phyloP scores from a whole-genome alignment of 1,140 invertebrate genomes.

The Latrodectus geometricus region DNA sequence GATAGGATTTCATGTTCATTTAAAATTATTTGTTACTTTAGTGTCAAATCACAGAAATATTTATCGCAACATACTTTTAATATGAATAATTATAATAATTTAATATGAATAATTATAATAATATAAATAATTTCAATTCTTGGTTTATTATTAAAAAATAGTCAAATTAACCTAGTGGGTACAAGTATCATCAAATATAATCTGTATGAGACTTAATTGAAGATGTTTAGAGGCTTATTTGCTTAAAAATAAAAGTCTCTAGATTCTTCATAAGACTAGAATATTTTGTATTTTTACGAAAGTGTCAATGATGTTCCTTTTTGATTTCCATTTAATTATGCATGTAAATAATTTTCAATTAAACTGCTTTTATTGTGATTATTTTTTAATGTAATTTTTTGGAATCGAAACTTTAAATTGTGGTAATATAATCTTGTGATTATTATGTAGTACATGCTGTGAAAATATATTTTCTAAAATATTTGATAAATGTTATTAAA shows the following conservation, averaged over 20 bases:
- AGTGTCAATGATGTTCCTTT: not conserved
- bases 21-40: no score
- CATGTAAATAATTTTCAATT: constrained; percentile 4
- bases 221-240: not conserved
- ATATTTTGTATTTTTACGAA: not conserved
- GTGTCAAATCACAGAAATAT: no score
- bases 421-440: constrained; percentile 37
- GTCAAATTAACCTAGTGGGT: no score
- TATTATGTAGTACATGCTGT: constrained; percentile 26
- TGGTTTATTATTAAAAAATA: no score
- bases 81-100: no score
- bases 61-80: no score
- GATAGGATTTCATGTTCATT: no score
- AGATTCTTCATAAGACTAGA: not conserved
- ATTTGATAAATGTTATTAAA: constrained; percentile 57
- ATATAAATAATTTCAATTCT: no score
- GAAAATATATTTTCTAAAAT: constrained; percentile 58
- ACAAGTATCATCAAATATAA: no score
- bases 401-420: not conserved
- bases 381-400: not conserved
- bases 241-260: not conserved
- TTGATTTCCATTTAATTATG: not conserved
- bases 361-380: not conserved
- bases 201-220: no score
- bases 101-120: no score